Evolutionary conservation across 2,888 invertebrate genomes (phyloP).

Genomic region (Plusia festucae): DNA sequence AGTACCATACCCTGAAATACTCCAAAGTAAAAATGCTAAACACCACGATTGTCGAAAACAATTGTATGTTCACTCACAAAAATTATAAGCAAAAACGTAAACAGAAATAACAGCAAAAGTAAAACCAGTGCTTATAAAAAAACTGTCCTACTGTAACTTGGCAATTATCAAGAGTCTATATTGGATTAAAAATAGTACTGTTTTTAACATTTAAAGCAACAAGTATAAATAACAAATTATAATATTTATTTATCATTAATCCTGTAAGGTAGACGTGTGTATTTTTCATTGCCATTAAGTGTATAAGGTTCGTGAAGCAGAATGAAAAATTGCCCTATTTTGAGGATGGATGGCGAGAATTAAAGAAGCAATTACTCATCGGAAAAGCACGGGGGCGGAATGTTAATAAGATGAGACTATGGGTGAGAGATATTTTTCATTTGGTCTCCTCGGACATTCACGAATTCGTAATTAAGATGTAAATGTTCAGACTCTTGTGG

Average conservation of each 20-base stretch:
- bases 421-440: conserved; percentile 83
- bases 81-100: background rate
- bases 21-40: too few species aligned
- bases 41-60: too few species aligned
- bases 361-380: conserved; percentile 90
- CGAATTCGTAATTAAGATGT: conserved; percentile 82
- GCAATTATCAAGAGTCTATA: background rate
- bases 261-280: conserved; percentile 55
- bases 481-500: conserved; percentile 61
- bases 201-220: conserved; percentile 12
- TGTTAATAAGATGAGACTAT: conserved; percentile 86
- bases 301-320: conserved; percentile 71
- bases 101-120: background rate
- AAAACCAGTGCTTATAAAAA: background rate
- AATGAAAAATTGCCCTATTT: conserved; percentile 89
- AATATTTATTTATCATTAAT: conserved; percentile 62
- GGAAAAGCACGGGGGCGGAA: conserved; percentile 85
- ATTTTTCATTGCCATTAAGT: conserved; percentile 71
- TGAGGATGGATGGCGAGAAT: conserved; percentile 89
- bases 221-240: conserved; percentile 44
- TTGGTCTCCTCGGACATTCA: conserved; percentile 77
- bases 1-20: too few species aligned
- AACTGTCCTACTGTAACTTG: background rate
- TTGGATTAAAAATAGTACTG: background rate
- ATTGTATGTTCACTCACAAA: background rate